These are phyloP conservation scores for Pasiphila rectangulata DNA, from an alignment of 2,888 invertebrate genomes.

Conservation along the genomic window DNA sequence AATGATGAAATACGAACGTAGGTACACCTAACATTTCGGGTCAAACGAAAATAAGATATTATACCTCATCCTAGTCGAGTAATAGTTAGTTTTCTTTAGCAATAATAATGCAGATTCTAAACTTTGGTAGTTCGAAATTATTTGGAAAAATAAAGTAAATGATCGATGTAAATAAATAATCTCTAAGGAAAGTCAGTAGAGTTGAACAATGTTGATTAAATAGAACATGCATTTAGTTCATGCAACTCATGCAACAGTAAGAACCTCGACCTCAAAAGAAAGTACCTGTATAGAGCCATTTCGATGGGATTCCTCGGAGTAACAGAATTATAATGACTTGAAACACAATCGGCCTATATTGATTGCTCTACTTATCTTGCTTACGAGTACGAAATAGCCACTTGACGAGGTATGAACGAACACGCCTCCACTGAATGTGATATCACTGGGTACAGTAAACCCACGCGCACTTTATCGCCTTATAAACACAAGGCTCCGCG, in stretches of 20 bases:
- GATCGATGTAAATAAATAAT: too few species aligned
- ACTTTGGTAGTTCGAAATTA: too few species aligned
- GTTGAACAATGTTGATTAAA: too few species aligned
- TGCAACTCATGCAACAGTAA: slow-evolving; percentile 27
- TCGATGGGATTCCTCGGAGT: slow-evolving; percentile 47
- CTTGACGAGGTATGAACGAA: slow-evolving; percentile 49
- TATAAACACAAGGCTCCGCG: slow-evolving; percentile 67
- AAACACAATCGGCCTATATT: slow-evolving; percentile 37
- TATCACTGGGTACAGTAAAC: slow-evolving; percentile 69
- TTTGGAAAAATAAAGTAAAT: too few species aligned
- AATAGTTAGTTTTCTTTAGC: too few species aligned
- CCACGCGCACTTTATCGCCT: slow-evolving; percentile 62
- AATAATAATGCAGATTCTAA: too few species aligned
- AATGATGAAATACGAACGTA: too few species aligned
- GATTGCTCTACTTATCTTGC: slow-evolving; percentile 44
- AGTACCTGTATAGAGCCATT: slow-evolving; percentile 73
- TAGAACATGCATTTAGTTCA: slow-evolving; percentile 14
- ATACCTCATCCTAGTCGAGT: too few species aligned
- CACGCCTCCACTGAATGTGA: slow-evolving; percentile 71
- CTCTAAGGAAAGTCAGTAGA: too few species aligned
- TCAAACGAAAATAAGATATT: too few species aligned
- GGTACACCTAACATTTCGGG: too few species aligned
- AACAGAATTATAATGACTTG: slow-evolving; percentile 42
- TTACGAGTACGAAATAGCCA: slow-evolving; percentile 49
- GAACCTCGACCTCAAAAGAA: slow-evolving; percentile 21